Evolutionary conservation across 2,113 vertebrate genomes (phyloP).

Genomic region (Neofelis nebulosa): DNA sequence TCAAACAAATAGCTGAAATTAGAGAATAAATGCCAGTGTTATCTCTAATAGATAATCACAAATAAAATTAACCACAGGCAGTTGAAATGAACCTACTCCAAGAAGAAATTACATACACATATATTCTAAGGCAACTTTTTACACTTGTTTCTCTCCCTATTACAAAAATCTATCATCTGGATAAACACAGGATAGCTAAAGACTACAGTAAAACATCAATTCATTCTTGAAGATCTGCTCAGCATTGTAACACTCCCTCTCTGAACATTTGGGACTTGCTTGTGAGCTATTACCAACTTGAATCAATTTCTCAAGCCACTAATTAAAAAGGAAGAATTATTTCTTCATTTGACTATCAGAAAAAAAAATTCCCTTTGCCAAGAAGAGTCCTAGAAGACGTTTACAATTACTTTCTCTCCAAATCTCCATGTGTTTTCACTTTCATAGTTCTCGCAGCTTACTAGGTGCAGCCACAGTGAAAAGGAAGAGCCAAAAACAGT

Average conservation of each 20-base stretch:
- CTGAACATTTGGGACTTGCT: neutral
- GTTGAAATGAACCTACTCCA: neutral
- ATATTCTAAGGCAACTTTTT: neutral
- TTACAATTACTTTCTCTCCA: neutral
- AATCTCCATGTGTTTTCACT: neutral
- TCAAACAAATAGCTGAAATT: neutral
- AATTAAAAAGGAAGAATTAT: slow-evolving; percentile 19
- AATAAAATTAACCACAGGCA: slow-evolving; percentile 10
- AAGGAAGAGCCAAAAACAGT: neutral
- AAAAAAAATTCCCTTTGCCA: slow-evolving; percentile 37
- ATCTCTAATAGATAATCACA: slow-evolving; percentile 10
- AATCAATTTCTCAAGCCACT: slow-evolving; percentile 18
- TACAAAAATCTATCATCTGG: slow-evolving; percentile 8
- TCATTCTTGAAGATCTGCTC: neutral
- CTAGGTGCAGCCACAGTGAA: neutral
- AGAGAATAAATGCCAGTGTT: neutral
- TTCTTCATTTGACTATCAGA: slow-evolving; percentile 21
- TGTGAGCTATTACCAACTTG: slow-evolving; percentile 30
- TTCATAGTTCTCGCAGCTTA: neutral
- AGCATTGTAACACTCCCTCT: neutral
- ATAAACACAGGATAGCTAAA: slow-evolving; percentile 3
- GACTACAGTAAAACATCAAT: neutral
- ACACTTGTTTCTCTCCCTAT: slow-evolving; percentile 4
- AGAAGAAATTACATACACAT: neutral
- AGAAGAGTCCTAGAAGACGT: neutral